Evolutionary conservation across 2,797 vertebrate species (phyloP).

Genomic region (Ceryle rudis): DNA sequence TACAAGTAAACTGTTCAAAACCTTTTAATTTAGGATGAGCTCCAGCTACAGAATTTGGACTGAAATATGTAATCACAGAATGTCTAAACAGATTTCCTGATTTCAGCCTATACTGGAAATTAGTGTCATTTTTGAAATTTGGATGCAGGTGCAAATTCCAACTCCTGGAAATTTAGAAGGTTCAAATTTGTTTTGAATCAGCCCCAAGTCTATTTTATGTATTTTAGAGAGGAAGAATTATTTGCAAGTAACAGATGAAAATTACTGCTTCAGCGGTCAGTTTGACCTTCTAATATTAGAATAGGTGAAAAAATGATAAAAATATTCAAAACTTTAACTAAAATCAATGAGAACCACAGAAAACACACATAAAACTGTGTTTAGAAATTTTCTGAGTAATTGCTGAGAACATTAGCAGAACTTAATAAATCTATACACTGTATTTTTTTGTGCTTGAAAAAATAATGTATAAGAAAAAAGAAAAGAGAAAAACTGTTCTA

Average conservation of each 20-base stretch:
- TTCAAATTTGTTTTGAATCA: conserved; percentile 3
- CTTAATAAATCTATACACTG: not conserved
- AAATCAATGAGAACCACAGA: not conserved
- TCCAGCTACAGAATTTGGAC: not conserved
- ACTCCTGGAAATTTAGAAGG: not conserved
- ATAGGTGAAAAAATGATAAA: not conserved
- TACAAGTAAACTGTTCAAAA: not conserved
- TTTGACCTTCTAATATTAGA: not conserved
- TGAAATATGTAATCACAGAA: not conserved
- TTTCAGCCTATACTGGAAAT: not conserved
- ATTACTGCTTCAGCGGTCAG: not conserved
- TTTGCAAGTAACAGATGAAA: not conserved
- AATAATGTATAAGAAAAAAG: not conserved
- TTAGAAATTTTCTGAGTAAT: not conserved
- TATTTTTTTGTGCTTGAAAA: not conserved
- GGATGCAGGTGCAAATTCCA: not conserved
- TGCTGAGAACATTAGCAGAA: not conserved
- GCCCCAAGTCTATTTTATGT: not conserved
- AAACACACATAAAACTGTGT: not conserved
- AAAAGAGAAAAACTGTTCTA: not conserved
- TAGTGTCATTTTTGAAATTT: not conserved
- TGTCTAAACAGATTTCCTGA: not conserved
- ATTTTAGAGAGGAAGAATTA: not conserved
- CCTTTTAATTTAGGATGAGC: not conserved
- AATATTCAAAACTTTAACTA: not conserved